Evolutionary conservation across 30 jellyfish, hydroid and myxozoan species (phyloP), one percentile per base, ranked within the genome.

Genomic region (Pelagia noctiluca): DNA sequence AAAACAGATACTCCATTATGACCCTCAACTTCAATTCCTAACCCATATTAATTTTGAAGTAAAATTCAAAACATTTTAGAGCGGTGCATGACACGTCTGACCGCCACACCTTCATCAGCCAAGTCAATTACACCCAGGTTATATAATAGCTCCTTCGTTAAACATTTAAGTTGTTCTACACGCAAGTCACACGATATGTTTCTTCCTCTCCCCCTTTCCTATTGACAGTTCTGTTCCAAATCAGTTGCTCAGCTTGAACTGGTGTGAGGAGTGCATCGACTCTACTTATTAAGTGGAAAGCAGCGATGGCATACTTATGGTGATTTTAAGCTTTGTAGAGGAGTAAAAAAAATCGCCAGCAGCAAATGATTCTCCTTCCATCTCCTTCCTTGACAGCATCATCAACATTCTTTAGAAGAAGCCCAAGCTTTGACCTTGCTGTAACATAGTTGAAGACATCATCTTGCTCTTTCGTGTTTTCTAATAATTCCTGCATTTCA

Each of bases 171-270:
- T 23, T 68, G 81, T 63, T 68, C 81, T 11, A 68, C 19, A 8
- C 81, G 61, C 35, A 68, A 34, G 25, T 68, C 81, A 35, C 81
- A 68, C 32, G 61, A 33, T 3, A 68, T 68, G 35, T 36, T 31
- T 2, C 63, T 68, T 18, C 81, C 81, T 10, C 19, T 32, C 24
- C 81, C 1, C 81, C 81, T 35, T 68, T 68, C 49, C 13, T 33
- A 63, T 68, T 68, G 13, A 68, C 32, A 2, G 81, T 68, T 23
- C 81, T 32, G 30, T 68, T 68, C 81, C 81, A 68, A 34, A 68
- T 34, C 7, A 68, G 35, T 33, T 68, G 68, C 68, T 52, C 68
- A 10, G 68, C 68, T 19, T 52, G 68, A 3, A 19, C 26, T 52
- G 68, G 68, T 10, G 68, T 52, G 28, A 52, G 21, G 21, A 52